Evolutionary conservation across 2,797 vertebrate species (phyloP).

Genomic region (Trachurus trachurus): DNA sequence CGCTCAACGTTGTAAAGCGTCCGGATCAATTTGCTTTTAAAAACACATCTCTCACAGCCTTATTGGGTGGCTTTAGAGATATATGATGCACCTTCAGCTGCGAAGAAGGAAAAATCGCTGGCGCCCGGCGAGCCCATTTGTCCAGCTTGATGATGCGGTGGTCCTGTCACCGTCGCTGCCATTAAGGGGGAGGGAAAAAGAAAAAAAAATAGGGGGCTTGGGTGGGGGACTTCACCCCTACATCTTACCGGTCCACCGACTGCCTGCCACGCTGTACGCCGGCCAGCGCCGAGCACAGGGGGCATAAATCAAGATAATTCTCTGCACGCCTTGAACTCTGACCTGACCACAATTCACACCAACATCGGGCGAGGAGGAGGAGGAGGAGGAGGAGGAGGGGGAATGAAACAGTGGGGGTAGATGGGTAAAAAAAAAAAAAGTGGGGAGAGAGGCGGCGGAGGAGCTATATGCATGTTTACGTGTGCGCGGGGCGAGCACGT

Average conservation of each 20-base stretch:
- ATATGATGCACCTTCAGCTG: conserved; percentile 95
- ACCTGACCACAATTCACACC: conserved; percentile 95
- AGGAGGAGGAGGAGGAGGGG: conserved; percentile 9
- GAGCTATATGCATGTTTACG: conserved; percentile 35
- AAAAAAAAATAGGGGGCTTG: conserved; percentile 31
- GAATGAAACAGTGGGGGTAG: conserved; percentile 46
- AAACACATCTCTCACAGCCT: conserved; percentile 93
- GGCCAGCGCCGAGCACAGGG: conserved; percentile 43
- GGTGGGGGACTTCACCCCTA: conserved; percentile 87
- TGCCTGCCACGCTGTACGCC: conserved; percentile 45
- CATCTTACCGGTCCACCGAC: conserved; percentile 81
- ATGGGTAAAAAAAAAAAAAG: conserved; percentile 24
- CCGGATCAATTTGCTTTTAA: conserved; percentile 95
- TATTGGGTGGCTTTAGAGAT: conserved; percentile 94
- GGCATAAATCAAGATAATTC: conserved; percentile 99
- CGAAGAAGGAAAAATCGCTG: conserved; percentile 92
- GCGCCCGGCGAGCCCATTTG: conserved; percentile 92
- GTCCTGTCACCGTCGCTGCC: conserved; percentile 90
- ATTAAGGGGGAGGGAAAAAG: conserved; percentile 83
- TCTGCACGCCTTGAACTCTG: conserved; percentile 97
- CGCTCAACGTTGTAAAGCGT: conserved; percentile 87
- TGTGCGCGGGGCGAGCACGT: conserved; percentile 17
- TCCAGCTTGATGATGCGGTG: conserved; percentile 91
- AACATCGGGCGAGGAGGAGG: conserved; percentile 71
- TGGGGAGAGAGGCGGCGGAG: conserved; percentile 15